Conservation (phyloP, 2,797 vertebrate species). For the Anabas testudineus region DNA sequence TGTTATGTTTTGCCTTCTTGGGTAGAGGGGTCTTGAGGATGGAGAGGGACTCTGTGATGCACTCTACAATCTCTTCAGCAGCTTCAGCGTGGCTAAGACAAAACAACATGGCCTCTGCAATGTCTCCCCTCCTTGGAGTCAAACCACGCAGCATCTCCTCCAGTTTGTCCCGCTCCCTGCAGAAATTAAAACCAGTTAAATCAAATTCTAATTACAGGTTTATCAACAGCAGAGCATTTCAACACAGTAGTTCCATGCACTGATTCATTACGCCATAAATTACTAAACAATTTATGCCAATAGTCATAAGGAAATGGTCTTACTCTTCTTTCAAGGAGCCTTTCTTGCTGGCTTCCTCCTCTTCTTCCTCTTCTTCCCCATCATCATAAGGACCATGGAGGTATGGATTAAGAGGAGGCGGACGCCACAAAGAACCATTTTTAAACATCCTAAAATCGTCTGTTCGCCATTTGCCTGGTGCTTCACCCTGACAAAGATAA, state of each 20-base stretch:
- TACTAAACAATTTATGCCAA: neutral
- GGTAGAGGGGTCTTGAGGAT: constrained; percentile 98
- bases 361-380: constrained; percentile 91
- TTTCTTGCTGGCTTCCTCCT: constrained; percentile 93
- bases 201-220: neutral
- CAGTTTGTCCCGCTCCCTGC: constrained; percentile 96
- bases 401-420: constrained; percentile 96
- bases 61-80: constrained; percentile 98
- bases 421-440: constrained; percentile 97
- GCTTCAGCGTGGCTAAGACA: constrained; percentile 96
- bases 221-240: neutral
- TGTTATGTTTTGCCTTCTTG: constrained; percentile 88
- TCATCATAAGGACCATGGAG: constrained; percentile 96
- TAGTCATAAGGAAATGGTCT: neutral
- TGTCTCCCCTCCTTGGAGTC: constrained; percentile 93
- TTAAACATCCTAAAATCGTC: constrained; percentile 99
- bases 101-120: constrained; percentile 98
- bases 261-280: neutral
- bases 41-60: constrained; percentile 94
- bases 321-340: constrained; percentile 98
- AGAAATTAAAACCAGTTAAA: constrained; percentile 28
- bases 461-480: constrained; percentile 96
- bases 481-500: constrained; percentile 88
- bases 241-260: neutral
- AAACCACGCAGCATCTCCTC: constrained; percentile 95